Conservation (phyloP, 92 coral and sea anemone species). For the Porites divaricata region DNA sequence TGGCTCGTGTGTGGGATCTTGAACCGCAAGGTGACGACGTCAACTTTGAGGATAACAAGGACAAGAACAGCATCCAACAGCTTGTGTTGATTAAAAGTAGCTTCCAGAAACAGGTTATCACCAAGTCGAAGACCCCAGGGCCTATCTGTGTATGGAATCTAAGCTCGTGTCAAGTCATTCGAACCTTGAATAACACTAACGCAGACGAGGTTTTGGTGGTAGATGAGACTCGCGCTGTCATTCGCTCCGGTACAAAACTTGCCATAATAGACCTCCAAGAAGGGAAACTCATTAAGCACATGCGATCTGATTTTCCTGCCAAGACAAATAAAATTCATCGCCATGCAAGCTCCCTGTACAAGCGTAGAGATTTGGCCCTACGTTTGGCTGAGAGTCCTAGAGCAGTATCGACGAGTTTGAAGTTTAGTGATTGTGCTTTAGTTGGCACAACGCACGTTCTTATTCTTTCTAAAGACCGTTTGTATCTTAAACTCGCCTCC, state of each 20-base stretch:
- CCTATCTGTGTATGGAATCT: constrained; percentile 98
- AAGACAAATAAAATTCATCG: constrained; percentile 88
- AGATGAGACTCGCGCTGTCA: constrained; percentile 98
- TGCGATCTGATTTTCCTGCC: constrained; percentile 88
- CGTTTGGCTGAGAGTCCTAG: constrained; percentile 96
- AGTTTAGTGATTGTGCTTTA: constrained; percentile 95
- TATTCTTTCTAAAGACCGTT: constrained; percentile 89
- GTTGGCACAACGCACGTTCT: constrained; percentile 91
- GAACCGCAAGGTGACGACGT: constrained; percentile 83
- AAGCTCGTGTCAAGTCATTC: constrained; percentile 90
- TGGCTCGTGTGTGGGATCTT: constrained; percentile 97
- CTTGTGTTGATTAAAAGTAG: constrained; percentile 83
- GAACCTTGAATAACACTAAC: constrained; percentile 88
- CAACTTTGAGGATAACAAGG: constrained; percentile 89
- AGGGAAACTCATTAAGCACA: constrained; percentile 89
- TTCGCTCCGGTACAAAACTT: constrained; percentile 91
- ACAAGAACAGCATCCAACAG: constrained; percentile 79
- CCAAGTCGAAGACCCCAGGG: constrained; percentile 86
- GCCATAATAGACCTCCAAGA: constrained; percentile 96
- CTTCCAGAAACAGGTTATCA: constrained; percentile 93
- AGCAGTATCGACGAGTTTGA: constrained; percentile 73
- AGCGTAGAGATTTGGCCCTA: constrained; percentile 93
- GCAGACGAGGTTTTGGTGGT: constrained; percentile 96
- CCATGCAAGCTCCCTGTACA: constrained; percentile 98
- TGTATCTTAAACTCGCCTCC: constrained; percentile 89